Conservation (phyloP, 1,140 invertebrate species). For the Oncopodura yosiiana region DNA sequence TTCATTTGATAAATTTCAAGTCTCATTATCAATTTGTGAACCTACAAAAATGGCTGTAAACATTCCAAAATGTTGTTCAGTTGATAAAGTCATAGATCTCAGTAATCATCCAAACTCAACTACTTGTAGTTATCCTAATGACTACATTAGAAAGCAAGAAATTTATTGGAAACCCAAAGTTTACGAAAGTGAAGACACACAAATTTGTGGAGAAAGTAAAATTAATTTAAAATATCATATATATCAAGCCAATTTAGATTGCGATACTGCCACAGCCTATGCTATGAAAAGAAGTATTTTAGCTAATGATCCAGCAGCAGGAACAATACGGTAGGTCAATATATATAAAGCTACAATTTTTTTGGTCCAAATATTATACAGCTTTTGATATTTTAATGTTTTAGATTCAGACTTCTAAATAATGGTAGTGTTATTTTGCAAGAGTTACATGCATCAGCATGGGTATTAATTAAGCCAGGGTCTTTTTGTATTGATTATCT, state of each 20-base stretch:
- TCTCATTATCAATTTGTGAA: not conserved
- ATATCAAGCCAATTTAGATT: not conserved
- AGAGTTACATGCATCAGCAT: conserved; percentile 4
- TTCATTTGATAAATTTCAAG: not conserved
- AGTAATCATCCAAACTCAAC: not conserved
- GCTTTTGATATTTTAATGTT: too few relatives aligned
- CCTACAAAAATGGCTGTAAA: not conserved
- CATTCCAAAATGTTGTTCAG: conserved; percentile 11
- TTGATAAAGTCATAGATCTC: conserved; percentile 1
- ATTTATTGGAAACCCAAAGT: conserved; percentile 4
- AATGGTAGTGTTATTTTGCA: conserved; percentile 3
- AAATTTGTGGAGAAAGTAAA: conserved; percentile 9
- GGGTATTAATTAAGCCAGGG: not conserved
- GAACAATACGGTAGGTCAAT: too few relatives aligned
- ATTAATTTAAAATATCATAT: not conserved
- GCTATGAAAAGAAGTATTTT: too few relatives aligned
- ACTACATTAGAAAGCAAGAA: too few relatives aligned
- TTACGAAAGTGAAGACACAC: conserved; percentile 1
- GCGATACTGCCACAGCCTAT: too few relatives aligned
- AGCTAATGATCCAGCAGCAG: too few relatives aligned
- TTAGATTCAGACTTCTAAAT: conserved; percentile 3
- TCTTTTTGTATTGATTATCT: conserved; percentile 1
- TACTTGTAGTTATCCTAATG: not conserved
- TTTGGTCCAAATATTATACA: too few relatives aligned
- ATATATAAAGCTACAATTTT: too few relatives aligned